Evolutionary conservation across 2,113 vertebrate genomes (phyloP), one percentile per base, ranked within the genome.

Genomic region (Centropus bengalensis): DNA sequence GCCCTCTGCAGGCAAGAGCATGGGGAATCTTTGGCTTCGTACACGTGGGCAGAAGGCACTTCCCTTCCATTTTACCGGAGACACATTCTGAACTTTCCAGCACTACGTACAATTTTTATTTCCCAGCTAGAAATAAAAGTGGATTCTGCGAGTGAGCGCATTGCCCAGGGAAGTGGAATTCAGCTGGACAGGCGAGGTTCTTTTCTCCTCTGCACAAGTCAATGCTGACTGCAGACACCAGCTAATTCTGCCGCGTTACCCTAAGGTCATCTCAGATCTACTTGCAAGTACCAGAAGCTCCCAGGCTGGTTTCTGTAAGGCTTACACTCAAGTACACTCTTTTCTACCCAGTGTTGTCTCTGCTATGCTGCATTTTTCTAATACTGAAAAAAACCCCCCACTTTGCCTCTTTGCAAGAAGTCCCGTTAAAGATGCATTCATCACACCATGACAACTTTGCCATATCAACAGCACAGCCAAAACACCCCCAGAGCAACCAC

Each of bases 401-500:
- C 44, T 55, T 55, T 18, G n/a, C 51, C 42, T n/a, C 21, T 74
- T 40, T 67, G 45, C 30, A 83, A 74, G 14, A 54, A 70, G 28
- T 44, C 24, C 40, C 51, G 2, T 38, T 77, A 15, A 38, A 80
- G 51, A 28, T 1, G 0, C n/a, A 64, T 79, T 59, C 56, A 42
- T 54, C 64, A 33, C 0, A 1, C 28, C 23, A 27, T 2, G 12
- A 82, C 52, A 55, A 68, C 13, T 58, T 82, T 82, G 19, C 68
- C 3, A 0, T 30, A 32, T 20, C 59, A 24, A 5, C 8, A 7
- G 42, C 5, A 30, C 0, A 0, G 15, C 38, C 28, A 8, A 60
- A 82, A 60, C 15, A 13, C 26, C 33, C 69, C 8, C 44, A 14
- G 54, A 85, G 78, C 52, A 60, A 64, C 4, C 22, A 49, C 1